Base-by-base conservation (phyloP, 2,113 vertebrate genomes). In the Equus quagga region DNA sequence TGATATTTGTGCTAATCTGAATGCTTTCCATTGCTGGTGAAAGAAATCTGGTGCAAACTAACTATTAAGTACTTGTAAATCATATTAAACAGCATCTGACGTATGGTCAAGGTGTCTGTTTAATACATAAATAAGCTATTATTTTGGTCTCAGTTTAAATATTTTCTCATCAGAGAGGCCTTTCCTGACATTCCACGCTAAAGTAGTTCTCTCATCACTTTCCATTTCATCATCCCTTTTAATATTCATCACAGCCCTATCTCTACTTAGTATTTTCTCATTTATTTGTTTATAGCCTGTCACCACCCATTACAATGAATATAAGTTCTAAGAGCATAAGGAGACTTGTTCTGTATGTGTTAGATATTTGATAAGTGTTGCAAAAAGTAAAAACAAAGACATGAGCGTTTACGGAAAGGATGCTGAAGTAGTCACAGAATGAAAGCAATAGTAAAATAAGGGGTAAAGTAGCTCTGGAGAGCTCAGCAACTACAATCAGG, bases 11-110 rank as follows among this genome's bases (percentile, higher is more conserved):
- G 24, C 62, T 78, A 49, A 89, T 70, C 51, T 96, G 69, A 83
- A 93, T 14, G 81, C 26, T 60, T 73, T 81, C 23, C n/a, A n/a
- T 26, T 93, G 33, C 26, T 67, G 65, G 33, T 75, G 18, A 80
- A 93, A 90, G 64, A 90, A 95, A 93, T 89, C 51, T 13, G 79
- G 13, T 44, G 69, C 51, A 95, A 95, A 56, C 13, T 90, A 51
- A 72, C 26, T 33, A 31, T 36, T 65, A 72, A 78, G 51, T 88
- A 76, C 78, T 91, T 91, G 24, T 82, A 93, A 64, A 62, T 62
- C 10, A 49, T 62, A 82, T 83, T 87, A 83, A 65, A 91, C 4
- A 96, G 21, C 15, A 6, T 87, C 75, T 58, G 9, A 67, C 44
- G 83, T 44, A 80, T 49, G 33, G 46, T 64, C 26, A 64, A 72